Evolutionary conservation across 2,888 invertebrate genomes (phyloP).

Genomic region (Meganola albula): DNA sequence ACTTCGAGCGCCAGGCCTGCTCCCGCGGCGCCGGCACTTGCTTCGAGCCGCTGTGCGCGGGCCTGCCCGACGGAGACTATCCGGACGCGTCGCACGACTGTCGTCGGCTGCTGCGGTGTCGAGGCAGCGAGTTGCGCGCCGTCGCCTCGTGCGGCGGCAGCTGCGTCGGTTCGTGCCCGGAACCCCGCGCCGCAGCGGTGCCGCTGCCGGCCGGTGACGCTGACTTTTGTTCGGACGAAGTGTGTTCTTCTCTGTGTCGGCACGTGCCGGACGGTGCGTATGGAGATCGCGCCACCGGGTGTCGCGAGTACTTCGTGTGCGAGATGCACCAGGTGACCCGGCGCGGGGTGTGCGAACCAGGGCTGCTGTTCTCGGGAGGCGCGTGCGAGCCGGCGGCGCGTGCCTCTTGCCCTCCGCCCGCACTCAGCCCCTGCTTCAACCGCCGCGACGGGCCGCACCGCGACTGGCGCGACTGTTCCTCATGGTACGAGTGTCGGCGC

Average conservation of each 20-base stretch:
- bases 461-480: slow-evolving; percentile 65
- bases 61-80: slow-evolving; percentile 75
- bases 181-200: slow-evolving; percentile 57
- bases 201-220: slow-evolving; percentile 73
- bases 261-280: slow-evolving; percentile 76
- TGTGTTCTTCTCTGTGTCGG: slow-evolving; percentile 69
- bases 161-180: slow-evolving; percentile 51
- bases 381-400: slow-evolving; percentile 66
- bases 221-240: slow-evolving; percentile 68
- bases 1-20: slow-evolving; percentile 72
- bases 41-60: slow-evolving; percentile 78
- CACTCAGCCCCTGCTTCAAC: slow-evolving; percentile 64
- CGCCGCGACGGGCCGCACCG: slow-evolving; percentile 62
- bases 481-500: slow-evolving; percentile 70
- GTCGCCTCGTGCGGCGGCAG: slow-evolving; percentile 49
- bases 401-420: slow-evolving; percentile 65
- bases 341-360: slow-evolving; percentile 75
- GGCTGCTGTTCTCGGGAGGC: slow-evolving; percentile 68
- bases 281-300: slow-evolving; percentile 72
- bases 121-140: slow-evolving; percentile 59
- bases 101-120: slow-evolving; percentile 68
- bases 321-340: slow-evolving; percentile 69
- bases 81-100: slow-evolving; percentile 78
- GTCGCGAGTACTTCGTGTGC: slow-evolving; percentile 79
- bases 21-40: slow-evolving; percentile 75